A percentile compares a stretch with the other conserved stretches of the same genome.
These are phyloP conservation scores for Octopus sinensis DNA, from an alignment of 1,140 invertebrate genomes.

Conservation along the genomic window DNA sequence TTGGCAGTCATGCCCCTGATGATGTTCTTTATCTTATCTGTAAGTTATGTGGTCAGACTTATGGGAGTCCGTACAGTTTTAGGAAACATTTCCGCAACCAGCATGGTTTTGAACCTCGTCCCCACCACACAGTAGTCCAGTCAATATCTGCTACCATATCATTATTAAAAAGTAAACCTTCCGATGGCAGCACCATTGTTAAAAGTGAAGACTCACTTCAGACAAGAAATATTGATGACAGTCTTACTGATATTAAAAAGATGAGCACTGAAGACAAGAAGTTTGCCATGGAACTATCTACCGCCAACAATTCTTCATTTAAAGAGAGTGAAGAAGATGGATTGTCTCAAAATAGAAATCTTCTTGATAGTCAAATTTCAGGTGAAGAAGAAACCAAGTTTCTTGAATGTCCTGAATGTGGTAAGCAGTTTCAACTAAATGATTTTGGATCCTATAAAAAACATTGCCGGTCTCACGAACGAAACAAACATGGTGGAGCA, in stretches of 20 bases:
- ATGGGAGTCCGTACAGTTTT: slow-evolving; percentile 53
- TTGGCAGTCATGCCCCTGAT: slow-evolving; percentile 44
- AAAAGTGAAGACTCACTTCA: neutral
- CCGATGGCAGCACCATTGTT: neutral
- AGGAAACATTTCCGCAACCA: slow-evolving; percentile 52
- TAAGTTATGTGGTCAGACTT: slow-evolving; percentile 47
- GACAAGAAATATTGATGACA: neutral
- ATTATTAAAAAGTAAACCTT: slow-evolving; percentile 11
- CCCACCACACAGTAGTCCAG: slow-evolving; percentile 49
- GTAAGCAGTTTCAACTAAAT: slow-evolving; percentile 49
- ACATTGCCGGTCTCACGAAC: slow-evolving; percentile 47
- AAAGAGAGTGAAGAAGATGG: neutral
- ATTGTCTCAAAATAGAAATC: slow-evolving; percentile 6
- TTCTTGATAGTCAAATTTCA: neutral
- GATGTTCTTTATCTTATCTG: slow-evolving; percentile 53
- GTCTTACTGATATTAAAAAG: neutral
- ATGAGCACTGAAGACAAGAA: neutral
- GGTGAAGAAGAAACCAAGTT: slow-evolving; percentile 33
- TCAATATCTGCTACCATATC: slow-evolving; percentile 49
- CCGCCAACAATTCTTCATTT: neutral
- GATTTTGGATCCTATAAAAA: slow-evolving; percentile 54
- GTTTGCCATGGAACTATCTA: neutral
- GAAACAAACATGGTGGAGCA: slow-evolving; percentile 7
- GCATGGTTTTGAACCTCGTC: slow-evolving; percentile 51
- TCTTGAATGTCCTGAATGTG: slow-evolving; percentile 47